Evolutionary conservation across 64 coral and sea anemone genomes (phyloP).

Genomic region (Actinia equina): DNA sequence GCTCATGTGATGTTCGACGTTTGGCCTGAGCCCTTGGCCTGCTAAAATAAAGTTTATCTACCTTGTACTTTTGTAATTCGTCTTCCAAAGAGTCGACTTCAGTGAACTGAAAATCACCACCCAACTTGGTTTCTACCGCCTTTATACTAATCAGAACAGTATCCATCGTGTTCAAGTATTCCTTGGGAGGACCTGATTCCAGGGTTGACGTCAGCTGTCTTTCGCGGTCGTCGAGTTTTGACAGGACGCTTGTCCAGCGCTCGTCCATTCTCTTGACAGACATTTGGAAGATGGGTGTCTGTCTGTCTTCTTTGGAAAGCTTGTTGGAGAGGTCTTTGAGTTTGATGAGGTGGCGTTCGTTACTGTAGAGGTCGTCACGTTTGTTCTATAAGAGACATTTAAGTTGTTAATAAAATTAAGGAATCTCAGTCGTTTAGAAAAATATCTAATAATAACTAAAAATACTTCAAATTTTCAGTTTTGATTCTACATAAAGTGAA

Average conservation of each 20-base stretch:
- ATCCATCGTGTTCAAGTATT: conserved; percentile 97
- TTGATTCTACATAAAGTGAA: too few species aligned
- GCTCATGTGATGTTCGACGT: too few species aligned
- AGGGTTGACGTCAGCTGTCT: conserved; percentile 60
- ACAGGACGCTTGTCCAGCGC: conserved; percentile 57
- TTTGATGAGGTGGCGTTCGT: conserved; percentile 65
- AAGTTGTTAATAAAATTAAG: too few species aligned
- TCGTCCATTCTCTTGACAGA: conserved; percentile 70
- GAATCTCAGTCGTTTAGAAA: neutral
- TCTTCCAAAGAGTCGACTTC: conserved; percentile 79
- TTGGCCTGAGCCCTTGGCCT: too few species aligned
- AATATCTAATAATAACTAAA: too few species aligned
- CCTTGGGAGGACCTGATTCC: conserved; percentile 82
- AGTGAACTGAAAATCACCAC: conserved; percentile 71
- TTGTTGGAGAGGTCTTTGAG: conserved; percentile 69
- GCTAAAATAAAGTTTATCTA: neutral
- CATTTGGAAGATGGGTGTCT: conserved; percentile 59
- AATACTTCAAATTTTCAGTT: too few species aligned
- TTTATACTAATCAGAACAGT: conserved; percentile 74
- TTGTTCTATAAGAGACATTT: neutral
- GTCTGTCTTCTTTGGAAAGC: conserved; percentile 69
- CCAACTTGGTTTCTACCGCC: conserved; percentile 64
- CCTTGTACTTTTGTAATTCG: conserved; percentile 82
- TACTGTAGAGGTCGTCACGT: conserved; percentile 48
- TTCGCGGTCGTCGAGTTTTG: conserved; percentile 66